phyloP scores from a whole-genome alignment of 92 coral and sea anemone genomes.

The Plumapathes pennacea region DNA sequence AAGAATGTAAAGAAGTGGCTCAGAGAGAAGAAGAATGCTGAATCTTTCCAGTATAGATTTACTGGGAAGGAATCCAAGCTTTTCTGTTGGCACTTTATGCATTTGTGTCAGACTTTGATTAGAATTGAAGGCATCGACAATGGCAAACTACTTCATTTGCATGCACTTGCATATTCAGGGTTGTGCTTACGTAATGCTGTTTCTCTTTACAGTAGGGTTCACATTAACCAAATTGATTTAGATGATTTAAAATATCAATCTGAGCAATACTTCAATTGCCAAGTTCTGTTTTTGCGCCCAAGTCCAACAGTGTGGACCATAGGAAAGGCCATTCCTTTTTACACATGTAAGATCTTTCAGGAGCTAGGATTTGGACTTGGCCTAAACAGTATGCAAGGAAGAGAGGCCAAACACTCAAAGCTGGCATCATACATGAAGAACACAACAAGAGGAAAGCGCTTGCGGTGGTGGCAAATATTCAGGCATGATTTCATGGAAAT shows the following conservation, averaged over 20 bases:
- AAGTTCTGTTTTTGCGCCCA: conserved; percentile 14
- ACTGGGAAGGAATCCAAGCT: conserved; percentile 22
- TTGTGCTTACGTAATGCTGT: conserved; percentile 14
- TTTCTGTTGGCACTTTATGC: conserved; percentile 21
- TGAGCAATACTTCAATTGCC: conserved; percentile 29
- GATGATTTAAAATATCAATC: conserved; percentile 11
- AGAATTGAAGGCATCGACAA: conserved; percentile 5
- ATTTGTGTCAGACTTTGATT: conserved; percentile 13
- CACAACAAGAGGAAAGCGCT: conserved; percentile 37
- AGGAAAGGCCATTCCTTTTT: conserved; percentile 14
- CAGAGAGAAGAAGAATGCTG: conserved; percentile 21
- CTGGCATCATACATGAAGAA: conserved; percentile 40
- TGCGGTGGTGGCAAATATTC: conserved; percentile 42
- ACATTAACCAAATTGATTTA: conserved; percentile 4
- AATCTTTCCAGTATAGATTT: conserved; percentile 24
- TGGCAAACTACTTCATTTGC: conserved; percentile 7
- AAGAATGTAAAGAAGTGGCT: conserved; percentile 26
- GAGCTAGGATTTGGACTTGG: conserved; percentile 23
- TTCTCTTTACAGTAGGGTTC: conserved; percentile 20
- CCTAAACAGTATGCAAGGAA: conserved; percentile 20
- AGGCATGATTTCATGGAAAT: conserved; percentile 38
- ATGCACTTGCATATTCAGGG: conserved; percentile 30
- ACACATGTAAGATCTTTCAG: conserved; percentile 14
- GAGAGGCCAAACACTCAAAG: conserved; percentile 46
- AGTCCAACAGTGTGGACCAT: conserved; percentile 31